phyloP scores from a whole-genome alignment of 2,113 vertebrate species.

The Pterocles burchelli region DNA sequence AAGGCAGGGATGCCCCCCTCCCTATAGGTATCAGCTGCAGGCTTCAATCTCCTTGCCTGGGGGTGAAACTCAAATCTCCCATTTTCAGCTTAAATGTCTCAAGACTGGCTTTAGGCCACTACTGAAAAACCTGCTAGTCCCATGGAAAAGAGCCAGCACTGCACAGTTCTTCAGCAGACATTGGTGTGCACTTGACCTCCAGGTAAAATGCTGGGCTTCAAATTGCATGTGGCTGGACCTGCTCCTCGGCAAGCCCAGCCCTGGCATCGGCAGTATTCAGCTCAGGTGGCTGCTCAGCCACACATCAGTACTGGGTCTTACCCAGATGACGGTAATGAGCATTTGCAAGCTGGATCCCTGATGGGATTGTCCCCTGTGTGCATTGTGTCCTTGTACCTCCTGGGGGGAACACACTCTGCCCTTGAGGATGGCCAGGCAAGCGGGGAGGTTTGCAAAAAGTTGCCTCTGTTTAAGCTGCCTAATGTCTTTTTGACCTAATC shows the following conservation, averaged over 20 bases:
- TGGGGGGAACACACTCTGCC: neutral
- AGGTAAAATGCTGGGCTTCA: neutral
- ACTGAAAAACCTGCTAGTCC: neutral
- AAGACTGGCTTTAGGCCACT: neutral
- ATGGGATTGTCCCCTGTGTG: accelerated
- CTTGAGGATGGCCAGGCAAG: accelerated
- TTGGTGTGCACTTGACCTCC: neutral
- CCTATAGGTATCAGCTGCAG: neutral
- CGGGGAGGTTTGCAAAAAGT: neutral
- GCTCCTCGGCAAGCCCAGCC: neutral
- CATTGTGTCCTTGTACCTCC: accelerated
- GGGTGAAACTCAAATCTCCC: neutral
- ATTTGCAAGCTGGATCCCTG: neutral
- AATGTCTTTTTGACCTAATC: neutral
- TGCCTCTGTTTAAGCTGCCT: neutral
- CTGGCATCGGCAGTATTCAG: neutral
- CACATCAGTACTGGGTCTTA: neutral
- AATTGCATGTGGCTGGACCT: neutral
- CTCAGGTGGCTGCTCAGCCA: accelerated
- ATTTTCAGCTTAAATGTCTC: neutral
- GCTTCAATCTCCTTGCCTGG: neutral
- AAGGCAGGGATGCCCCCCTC: neutral
- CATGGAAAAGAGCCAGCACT: neutral
- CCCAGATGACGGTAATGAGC: neutral
- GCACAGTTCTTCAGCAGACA: neutral